These are phyloP conservation scores for Halcyon badia DNA, from an alignment of 2,797 vertebrate species.

Conservation along the genomic window DNA sequence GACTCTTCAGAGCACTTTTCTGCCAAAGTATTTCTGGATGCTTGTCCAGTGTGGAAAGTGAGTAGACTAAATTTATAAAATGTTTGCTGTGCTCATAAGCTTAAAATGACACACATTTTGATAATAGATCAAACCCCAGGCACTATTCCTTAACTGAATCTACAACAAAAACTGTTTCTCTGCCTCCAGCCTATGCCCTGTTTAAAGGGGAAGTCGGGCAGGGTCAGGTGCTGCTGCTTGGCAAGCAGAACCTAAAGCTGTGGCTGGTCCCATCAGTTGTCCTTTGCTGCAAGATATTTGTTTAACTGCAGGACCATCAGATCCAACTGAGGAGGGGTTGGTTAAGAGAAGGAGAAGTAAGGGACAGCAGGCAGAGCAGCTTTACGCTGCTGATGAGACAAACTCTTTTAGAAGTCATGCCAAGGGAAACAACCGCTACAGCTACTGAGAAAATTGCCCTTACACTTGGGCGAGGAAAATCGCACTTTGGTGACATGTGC, in stretches of 20 bases:
- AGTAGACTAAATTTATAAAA: background rate
- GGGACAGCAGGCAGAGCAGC: background rate
- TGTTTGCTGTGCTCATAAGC: background rate
- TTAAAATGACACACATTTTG: background rate
- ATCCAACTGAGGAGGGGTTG: background rate
- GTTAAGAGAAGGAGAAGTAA: constrained; percentile 3
- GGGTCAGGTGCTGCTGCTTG: background rate
- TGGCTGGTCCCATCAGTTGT: background rate
- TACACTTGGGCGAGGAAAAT: background rate
- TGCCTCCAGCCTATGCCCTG: background rate
- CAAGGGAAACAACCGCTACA: constrained; percentile 29
- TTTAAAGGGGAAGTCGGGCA: background rate
- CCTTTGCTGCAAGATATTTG: background rate
- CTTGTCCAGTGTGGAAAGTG: background rate
- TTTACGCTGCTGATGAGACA: background rate
- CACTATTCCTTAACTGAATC: background rate
- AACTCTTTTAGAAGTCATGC: background rate
- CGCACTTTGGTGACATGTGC: background rate
- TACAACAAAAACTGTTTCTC: background rate
- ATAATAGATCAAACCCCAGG: background rate
- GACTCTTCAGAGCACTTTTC: background rate
- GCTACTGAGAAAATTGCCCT: constrained; percentile 32
- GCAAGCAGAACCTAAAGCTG: background rate
- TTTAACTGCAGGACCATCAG: background rate
- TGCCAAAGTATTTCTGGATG: background rate